Evolutionary conservation across 2,797 vertebrate genomes (phyloP).

Genomic region (Dallia pectoralis): DNA sequence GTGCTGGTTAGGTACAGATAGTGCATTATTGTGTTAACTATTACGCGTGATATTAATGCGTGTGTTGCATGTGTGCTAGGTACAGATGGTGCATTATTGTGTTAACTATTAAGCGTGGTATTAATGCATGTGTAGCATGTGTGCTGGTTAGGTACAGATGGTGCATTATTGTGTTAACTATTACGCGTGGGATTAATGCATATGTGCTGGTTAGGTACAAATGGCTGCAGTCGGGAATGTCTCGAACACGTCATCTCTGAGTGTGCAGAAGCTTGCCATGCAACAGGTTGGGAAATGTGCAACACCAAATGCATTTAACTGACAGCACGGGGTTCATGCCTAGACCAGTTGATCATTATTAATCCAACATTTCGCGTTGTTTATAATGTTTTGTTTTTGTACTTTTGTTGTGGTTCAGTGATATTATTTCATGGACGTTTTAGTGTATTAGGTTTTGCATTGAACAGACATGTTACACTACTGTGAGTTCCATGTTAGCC

Average conservation of each 20-base stretch:
- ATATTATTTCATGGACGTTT: not conserved
- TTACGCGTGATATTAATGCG: too few species aligned
- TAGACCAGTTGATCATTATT: not conserved
- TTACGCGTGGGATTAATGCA: too few species aligned
- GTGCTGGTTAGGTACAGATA: not conserved
- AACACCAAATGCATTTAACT: not conserved
- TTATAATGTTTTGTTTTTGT: not conserved
- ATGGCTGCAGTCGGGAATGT: not conserved
- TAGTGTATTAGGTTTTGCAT: not conserved
- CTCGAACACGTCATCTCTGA: not conserved
- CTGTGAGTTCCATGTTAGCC: not conserved
- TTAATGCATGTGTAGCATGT: slow-evolving; percentile 4
- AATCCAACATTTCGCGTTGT: not conserved
- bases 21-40: too few species aligned
- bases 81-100: not conserved
- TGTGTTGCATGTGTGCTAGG: too few species aligned
- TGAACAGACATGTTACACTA: not conserved
- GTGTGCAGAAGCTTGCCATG: not conserved
- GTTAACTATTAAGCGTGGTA: not conserved
- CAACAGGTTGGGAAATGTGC: not conserved
- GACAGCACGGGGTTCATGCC: not conserved
- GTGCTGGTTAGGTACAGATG: not conserved
- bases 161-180: too few species aligned
- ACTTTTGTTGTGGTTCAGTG: not conserved
- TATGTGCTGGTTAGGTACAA: too few species aligned